Evolutionary conservation across 2,888 invertebrate genomes (phyloP).

Genomic region (Drosophila phalerata): DNA sequence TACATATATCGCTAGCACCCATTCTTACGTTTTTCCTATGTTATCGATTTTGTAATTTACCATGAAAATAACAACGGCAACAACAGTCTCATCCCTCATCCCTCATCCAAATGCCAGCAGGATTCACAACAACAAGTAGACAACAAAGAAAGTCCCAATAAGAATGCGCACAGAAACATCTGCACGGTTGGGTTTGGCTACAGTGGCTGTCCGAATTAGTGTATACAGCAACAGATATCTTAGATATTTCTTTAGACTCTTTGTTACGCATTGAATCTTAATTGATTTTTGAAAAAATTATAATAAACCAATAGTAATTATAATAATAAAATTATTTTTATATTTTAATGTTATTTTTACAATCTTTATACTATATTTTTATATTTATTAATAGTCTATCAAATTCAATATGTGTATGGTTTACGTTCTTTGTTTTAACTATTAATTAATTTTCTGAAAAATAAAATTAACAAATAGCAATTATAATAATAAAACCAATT

Average conservation of each 20-base stretch:
- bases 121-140: slow-evolving; percentile 52
- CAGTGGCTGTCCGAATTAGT: slow-evolving; percentile 37
- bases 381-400: too few species aligned
- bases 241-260: not conserved
- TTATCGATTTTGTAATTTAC: slow-evolving; percentile 63
- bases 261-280: not conserved
- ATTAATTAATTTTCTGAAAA: too few species aligned
- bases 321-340: too few species aligned
- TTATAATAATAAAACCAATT: too few species aligned
- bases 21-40: slow-evolving; percentile 19
- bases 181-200: slow-evolving; percentile 30
- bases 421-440: too few species aligned
- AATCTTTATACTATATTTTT: too few species aligned
- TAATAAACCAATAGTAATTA: too few species aligned
- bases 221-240: slow-evolving; percentile 1
- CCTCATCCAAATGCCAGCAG: slow-evolving; percentile 5
- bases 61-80: slow-evolving; percentile 47
- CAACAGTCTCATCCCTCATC: slow-evolving; percentile 1
- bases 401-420: too few species aligned
- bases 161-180: slow-evolving; percentile 53
- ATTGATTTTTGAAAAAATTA: too few species aligned
- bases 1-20: too few species aligned
- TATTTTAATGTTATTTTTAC: too few species aligned
- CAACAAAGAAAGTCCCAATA: slow-evolving; percentile 54
- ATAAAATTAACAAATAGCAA: too few species aligned